Conservation (phyloP, 2,113 vertebrate species). For the Struthio camelus region DNA sequence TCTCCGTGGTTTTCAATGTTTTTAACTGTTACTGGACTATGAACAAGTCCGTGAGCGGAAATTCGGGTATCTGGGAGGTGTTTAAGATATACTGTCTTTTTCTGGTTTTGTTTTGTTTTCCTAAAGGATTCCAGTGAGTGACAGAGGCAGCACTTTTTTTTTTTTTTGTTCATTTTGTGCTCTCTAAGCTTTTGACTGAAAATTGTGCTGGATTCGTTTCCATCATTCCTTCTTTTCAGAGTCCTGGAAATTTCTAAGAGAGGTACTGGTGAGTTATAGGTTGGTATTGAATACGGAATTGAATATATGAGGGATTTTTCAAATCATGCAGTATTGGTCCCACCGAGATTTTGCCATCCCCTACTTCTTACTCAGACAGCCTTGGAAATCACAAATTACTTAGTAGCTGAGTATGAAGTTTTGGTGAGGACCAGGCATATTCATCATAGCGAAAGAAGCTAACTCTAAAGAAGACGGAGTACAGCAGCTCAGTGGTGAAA, state of each 20-base stretch:
- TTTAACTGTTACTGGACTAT: too few species aligned
- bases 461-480: neutral
- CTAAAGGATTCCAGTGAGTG: neutral
- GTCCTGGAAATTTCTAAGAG: neutral
- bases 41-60: neutral
- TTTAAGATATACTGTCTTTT: neutral
- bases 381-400: neutral
- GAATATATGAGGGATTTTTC: neutral
- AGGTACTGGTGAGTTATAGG: neutral
- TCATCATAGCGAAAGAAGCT: neutral
- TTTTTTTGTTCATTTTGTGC: neutral
- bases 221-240: neutral
- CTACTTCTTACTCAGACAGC: neutral
- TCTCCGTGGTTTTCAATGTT: neutral
- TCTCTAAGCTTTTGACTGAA: too few species aligned
- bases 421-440: neutral
- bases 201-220: neutral
- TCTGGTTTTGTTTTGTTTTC: neutral
- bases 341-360: neutral
- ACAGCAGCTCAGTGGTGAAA: neutral
- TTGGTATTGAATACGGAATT: neutral
- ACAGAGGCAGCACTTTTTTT: rapidly evolving
- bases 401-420: neutral
- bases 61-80: neutral
- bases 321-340: neutral